phyloP scores from a whole-genome alignment of 1,140 invertebrate genomes.

The Drosophila kurseongensis region DNA sequence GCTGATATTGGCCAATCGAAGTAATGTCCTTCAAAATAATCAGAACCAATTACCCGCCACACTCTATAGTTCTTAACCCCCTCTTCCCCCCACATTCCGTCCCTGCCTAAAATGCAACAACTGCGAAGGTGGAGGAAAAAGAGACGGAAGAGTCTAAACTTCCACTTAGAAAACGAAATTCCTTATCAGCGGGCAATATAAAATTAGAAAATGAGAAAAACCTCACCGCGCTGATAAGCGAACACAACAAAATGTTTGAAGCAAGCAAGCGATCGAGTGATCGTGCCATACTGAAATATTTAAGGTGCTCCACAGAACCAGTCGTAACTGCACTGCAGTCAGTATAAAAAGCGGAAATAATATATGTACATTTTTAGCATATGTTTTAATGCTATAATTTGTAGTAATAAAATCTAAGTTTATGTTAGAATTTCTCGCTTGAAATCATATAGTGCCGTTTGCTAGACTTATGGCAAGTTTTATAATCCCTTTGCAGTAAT shows the following conservation, averaged over 20 bases:
- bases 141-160: constrained; percentile 53
- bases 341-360: constrained; percentile 1
- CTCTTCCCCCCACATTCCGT: neutral
- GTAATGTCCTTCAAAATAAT: constrained; percentile 80
- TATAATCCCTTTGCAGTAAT: too few relatives aligned
- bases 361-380: neutral
- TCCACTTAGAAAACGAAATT: constrained; percentile 72
- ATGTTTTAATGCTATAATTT: too few relatives aligned
- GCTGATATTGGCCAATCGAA: constrained; percentile 63
- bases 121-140: neutral
- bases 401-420: too few relatives aligned
- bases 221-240: constrained; percentile 54
- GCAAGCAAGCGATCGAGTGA: constrained; percentile 25
- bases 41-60: constrained; percentile 65
- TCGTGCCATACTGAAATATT: constrained; percentile 25
- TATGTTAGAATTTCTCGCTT: neutral
- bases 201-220: constrained; percentile 70
- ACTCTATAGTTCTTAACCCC: constrained; percentile 12
- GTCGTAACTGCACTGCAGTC: constrained; percentile 7
- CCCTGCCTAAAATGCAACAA: constrained; percentile 29
- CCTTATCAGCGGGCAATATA: constrained; percentile 70
- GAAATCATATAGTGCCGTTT: neutral
- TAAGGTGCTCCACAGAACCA: constrained; percentile 7
- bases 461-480: neutral
- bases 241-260: constrained; percentile 24